phyloP scores from a whole-genome alignment of 2,797 vertebrate genomes.

The Malurus splendens region DNA sequence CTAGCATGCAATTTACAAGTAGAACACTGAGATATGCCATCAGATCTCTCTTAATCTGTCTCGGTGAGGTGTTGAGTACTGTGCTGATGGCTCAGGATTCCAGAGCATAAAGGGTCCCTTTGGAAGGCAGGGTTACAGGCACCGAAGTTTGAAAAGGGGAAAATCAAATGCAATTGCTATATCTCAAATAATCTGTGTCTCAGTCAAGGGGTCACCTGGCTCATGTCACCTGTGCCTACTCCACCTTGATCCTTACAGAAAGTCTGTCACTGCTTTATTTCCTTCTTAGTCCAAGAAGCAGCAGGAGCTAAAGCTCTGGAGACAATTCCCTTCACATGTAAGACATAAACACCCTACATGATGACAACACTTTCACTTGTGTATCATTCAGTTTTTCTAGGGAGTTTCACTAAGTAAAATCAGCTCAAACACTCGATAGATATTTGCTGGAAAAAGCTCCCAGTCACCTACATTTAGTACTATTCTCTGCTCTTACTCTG shows the following conservation, averaged over 20 bases:
- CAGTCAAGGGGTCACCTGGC: background rate
- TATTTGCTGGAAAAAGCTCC: background rate
- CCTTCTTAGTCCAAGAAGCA: background rate
- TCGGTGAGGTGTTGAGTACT: background rate
- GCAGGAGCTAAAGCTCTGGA: background rate
- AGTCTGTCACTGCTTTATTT: background rate
- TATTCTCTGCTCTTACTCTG: background rate
- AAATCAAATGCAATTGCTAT: background rate
- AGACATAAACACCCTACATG: background rate
- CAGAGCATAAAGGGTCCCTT: background rate
- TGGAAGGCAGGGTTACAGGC: rapidly evolving
- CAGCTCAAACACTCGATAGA: background rate
- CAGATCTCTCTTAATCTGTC: background rate
- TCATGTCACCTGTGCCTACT: background rate
- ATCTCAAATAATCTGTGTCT: background rate
- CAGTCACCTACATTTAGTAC: background rate
- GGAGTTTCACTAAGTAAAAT: background rate
- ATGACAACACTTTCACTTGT: background rate
- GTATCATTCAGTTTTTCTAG: background rate
- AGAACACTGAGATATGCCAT: background rate
- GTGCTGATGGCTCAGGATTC: background rate
- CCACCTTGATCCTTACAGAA: background rate
- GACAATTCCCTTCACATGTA: background rate
- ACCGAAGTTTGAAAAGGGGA: background rate
- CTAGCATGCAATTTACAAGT: background rate